Base-by-base conservation (phyloP, 1,140 invertebrate species). In the Aricia agestis region DNA sequence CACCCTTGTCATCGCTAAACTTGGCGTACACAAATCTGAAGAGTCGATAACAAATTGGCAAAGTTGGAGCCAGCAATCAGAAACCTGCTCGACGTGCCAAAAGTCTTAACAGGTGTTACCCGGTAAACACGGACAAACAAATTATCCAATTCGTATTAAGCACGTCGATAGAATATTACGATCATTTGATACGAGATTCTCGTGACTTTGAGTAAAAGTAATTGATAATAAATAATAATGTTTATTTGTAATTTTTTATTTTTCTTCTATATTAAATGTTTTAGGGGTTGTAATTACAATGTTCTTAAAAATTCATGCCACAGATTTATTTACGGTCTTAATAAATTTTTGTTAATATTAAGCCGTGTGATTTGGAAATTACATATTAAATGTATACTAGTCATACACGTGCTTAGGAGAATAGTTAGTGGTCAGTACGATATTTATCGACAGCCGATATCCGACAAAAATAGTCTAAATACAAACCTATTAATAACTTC, bases 51-150 rank as follows among this genome's bases (percentile, higher is more conserved):
- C 45, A 52, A 52, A 52, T 52, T 9, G 45, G 6, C 45, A 52
- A 52, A 52, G 45, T 52, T 52, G 45, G 45, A 52, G 45, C 45
- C 45, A 52, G 45, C 45, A 52, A 13, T 52, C 45, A 52, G 45
- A 13, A 52, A 52, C 45, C 45, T 52, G 45, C 45, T 15, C 45
- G 45, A 52, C 11, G 45, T 52, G 45, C 45, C 45, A 52, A 52
- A 52, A 52, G 45, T 52, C 45, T 52, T 52, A 52, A 52, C 45
- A 52, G 45, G 45, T 52, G 45, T 52, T 52, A 52, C 45, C 45
- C 3, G 45, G 45, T 52, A 52, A 52, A 15, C 45, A 52, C 45
- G 45, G 45, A 52, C 45, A 52, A 52, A 52, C 45, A 52, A 15
- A 52, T 52, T 52, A 52, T 52, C 45, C 45, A 52, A 52, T 52